phyloP scores from a whole-genome alignment of 64 coral and sea anemone species.

The Astreopora myriophthalma region DNA sequence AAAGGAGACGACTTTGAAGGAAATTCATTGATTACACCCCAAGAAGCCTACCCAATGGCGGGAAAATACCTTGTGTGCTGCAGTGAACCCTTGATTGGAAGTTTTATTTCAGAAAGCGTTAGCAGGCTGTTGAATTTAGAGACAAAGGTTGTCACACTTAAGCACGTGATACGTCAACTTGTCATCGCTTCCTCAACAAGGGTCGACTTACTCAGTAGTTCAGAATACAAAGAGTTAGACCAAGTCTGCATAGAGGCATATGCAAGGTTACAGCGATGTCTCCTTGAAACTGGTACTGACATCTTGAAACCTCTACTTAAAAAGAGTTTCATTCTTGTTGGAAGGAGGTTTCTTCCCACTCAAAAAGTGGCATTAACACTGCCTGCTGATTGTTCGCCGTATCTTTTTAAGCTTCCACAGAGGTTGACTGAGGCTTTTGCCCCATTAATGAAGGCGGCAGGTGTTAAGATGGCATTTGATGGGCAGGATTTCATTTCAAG shows the following conservation, averaged over 20 bases:
- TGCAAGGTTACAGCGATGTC: slow-evolving; percentile 4
- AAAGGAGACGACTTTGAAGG: background rate
- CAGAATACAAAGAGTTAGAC: background rate
- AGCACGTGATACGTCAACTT: slow-evolving; percentile 32
- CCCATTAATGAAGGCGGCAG: slow-evolving; percentile 48
- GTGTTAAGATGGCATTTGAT: slow-evolving; percentile 55
- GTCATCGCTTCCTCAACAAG: background rate
- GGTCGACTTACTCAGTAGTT: background rate
- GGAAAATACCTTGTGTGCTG: slow-evolving; percentile 71
- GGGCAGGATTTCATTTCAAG: slow-evolving; percentile 23
- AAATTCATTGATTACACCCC: slow-evolving; percentile 7
- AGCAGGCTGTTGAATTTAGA: background rate
- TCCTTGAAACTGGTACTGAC: background rate
- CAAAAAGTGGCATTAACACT: slow-evolving; percentile 52
- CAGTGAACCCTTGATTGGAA: slow-evolving; percentile 31
- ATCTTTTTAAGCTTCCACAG: slow-evolving; percentile 40
- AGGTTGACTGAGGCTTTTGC: background rate
- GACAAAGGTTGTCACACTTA: background rate
- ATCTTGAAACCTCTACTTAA: background rate
- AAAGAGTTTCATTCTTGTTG: background rate
- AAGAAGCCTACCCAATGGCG: slow-evolving; percentile 21
- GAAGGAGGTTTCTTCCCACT: slow-evolving; percentile 21
- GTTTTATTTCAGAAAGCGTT: background rate
- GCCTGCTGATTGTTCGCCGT: slow-evolving; percentile 20
- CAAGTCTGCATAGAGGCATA: slow-evolving; percentile 23